Conservation (phyloP, 1,140 invertebrate genomes). For the Thaumetopoea pityocampa region DNA sequence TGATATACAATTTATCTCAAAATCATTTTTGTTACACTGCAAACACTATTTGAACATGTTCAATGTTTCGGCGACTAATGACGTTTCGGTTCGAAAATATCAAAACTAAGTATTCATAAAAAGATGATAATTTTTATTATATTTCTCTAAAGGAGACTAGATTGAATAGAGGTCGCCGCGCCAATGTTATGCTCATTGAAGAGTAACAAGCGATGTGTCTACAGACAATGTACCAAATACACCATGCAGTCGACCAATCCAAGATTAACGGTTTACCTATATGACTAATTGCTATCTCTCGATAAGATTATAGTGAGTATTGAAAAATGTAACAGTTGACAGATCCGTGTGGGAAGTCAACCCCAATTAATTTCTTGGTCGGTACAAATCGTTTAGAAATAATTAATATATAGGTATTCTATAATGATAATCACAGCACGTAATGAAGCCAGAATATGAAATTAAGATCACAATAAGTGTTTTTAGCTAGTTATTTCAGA, state of each 20-base stretch:
- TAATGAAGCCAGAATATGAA: conserved; percentile 29
- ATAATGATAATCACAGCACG: conserved; percentile 35
- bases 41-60: conserved; percentile 40
- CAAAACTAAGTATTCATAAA: conserved; percentile 10
- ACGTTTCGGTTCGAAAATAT: conserved; percentile 23
- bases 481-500: conserved; percentile 51
- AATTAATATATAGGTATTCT: conserved; percentile 32
- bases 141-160: conserved; percentile 41
- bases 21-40: conserved; percentile 69
- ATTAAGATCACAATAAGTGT: conserved; percentile 40
- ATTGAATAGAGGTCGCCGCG: conserved; percentile 59
- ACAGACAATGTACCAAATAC: conserved; percentile 28
- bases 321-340: conserved; percentile 62
- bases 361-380: conserved; percentile 61
- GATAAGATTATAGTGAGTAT: conserved; percentile 24
- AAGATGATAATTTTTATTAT: conserved; percentile 28
- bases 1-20: conserved; percentile 65
- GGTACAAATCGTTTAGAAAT: conserved; percentile 51
- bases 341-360: conserved; percentile 68
- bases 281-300: conserved; percentile 33
- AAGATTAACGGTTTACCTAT: conserved; percentile 6
- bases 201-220: conserved; percentile 59
- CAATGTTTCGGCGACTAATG: conserved; percentile 61
- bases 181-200: conserved; percentile 72
- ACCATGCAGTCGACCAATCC: conserved; percentile 17